A percentile compares a stretch with the other conserved stretches of the same genome.
These are phyloP conservation scores for Meteorus sp. DNA, from an alignment of 1,140 invertebrate species.

Conservation along the genomic window DNA sequence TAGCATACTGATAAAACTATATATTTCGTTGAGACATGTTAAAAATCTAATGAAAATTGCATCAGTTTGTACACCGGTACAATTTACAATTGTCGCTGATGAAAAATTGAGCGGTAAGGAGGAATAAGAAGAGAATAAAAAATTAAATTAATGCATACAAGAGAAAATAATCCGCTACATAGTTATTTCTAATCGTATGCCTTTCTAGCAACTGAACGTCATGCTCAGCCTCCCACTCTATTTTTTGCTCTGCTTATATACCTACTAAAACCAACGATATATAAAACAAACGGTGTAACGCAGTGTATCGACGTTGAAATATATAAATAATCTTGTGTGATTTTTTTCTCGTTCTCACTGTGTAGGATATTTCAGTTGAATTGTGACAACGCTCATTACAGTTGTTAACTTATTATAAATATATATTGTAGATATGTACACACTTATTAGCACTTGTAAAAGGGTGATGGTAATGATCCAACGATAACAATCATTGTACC, in stretches of 20 bases:
- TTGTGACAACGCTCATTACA: slow-evolving; percentile 7
- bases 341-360: slow-evolving; percentile 4
- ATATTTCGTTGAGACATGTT: too few species aligned
- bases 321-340: too few species aligned
- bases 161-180: slow-evolving; percentile 3
- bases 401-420: too few species aligned
- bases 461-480: not conserved
- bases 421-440: too few species aligned
- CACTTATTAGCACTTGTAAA: slow-evolving; percentile 7
- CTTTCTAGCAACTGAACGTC: slow-evolving; percentile 5
- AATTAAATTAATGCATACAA: not conserved
- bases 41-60: not conserved
- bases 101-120: too few species aligned
- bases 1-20: too few species aligned
- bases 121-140: not conserved
- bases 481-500: slow-evolving; percentile 14
- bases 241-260: slow-evolving; percentile 18
- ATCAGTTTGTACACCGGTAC: too few species aligned
- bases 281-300: slow-evolving; percentile 6
- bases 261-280: too few species aligned
- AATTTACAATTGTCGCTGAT: too few species aligned
- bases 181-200: slow-evolving; percentile 10
- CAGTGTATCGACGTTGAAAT: not conserved
- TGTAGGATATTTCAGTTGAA: too few species aligned
- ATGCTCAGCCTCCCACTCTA: slow-evolving; percentile 16